A percentile compares a stretch with the other conserved stretches of the same genome.
Conservation (phyloP, 2,113 vertebrate genomes). For the Picathartes gymnocephalus region DNA sequence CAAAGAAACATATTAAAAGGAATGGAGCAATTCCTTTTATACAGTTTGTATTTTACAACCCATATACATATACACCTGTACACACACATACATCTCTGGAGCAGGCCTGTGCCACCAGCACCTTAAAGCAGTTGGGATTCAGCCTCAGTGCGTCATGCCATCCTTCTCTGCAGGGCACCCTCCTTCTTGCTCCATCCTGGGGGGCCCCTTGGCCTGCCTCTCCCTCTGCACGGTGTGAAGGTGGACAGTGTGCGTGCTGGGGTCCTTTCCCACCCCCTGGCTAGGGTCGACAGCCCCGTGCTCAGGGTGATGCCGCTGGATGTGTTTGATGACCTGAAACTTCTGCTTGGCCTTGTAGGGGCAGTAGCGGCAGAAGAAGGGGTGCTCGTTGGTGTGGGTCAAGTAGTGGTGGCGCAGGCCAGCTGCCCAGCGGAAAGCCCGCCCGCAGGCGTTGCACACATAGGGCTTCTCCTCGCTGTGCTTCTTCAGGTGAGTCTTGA, state of each 20-base stretch:
- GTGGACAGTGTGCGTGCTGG: conserved; percentile 67
- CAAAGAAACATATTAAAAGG: not conserved
- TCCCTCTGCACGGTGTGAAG: conserved; percentile 78
- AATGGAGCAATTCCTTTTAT: conserved; percentile 25
- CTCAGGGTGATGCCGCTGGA: conserved; percentile 85
- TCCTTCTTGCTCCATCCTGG: not conserved
- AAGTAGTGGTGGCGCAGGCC: conserved; percentile 94
- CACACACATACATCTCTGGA: not conserved
- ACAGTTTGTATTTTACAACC: conserved; percentile 46
- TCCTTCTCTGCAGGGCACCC: not conserved
- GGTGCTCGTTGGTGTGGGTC: conserved; percentile 89
- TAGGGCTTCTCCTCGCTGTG: conserved; percentile 90
- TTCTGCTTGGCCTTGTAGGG: conserved; percentile 93
- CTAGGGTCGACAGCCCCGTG: conserved; percentile 50
- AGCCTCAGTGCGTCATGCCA: not conserved
- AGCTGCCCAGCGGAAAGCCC: conserved; percentile 91
- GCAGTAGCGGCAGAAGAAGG: conserved; percentile 91
- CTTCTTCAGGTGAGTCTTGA: conserved; percentile 92
- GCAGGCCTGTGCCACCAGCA: accelerated
- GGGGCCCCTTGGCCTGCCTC: not conserved
- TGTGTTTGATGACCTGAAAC: conserved; percentile 92
- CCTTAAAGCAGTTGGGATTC: not conserved
- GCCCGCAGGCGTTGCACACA: conserved; percentile 81
- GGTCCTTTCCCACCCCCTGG: conserved; percentile 85
- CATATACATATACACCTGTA: conserved; percentile 45